Evolutionary conservation across 2,113 vertebrate species (phyloP), one percentile per base, ranked within the genome.

Genomic region (Dissostichus mawsoni): DNA sequence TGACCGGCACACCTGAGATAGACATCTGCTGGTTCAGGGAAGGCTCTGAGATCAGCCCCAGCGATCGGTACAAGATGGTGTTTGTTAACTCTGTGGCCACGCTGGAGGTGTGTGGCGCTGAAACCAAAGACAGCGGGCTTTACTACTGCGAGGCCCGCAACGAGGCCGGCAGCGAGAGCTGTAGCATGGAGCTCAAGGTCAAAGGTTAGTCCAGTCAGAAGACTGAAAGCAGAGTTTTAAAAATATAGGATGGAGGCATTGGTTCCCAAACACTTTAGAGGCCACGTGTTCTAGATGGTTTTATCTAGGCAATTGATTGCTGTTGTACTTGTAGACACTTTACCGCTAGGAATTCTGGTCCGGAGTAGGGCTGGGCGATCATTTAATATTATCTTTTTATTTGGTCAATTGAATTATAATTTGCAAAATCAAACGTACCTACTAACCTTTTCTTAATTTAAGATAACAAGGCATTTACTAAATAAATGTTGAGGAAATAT

Each of bases 121-220:
- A 95, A 57, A 87, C 95, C 74, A 96, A 94, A 78, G 97, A 99
- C 14, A 96, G 96, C 45, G 98, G 98, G 2, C 94, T 94, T 59
- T 99, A 98, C 36, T 96, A 97, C 87, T 99, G 98, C 29, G 97
- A 99, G 92, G 98, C 97, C 78, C 96, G 93, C n/a, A 99, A 99
- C 76, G 97, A 99, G 6, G 98, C 98, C 0, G 98, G 98, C 76
- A 98, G 96, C 1, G 97, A 98, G 51, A 99, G 97, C 95, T 99
- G 98, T 94, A 98, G 96, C 87, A 70, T 97, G 91, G 97, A 99
- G 63, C 93, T 99, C 59, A 97, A 95, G 94, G 98, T 99, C 48
- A 99, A 99, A 99, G 98, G 98, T 99, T 91, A 18, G 98, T 97
- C 29, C 0, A 36, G 53, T 33, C n/a, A 64, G 44, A 29, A 8